A percentile compares a stretch with the other conserved stretches of the same genome.
phyloP scores from a whole-genome alignment of 2,113 vertebrate species.

The Mesoclemmys tuberculata region DNA sequence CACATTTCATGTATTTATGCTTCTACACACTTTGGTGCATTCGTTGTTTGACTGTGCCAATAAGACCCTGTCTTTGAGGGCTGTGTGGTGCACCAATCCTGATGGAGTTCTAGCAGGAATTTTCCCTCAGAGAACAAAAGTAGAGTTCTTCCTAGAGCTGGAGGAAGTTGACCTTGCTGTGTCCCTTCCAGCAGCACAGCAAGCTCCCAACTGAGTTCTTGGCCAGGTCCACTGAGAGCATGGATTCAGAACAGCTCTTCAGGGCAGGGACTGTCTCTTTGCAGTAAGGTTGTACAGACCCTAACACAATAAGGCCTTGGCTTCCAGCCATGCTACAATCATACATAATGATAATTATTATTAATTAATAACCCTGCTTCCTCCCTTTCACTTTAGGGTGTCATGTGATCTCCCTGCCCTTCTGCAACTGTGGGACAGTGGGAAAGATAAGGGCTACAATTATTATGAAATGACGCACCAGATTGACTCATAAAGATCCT shows the following conservation, averaged over 20 bases:
- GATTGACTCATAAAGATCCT: not conserved
- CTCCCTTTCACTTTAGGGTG: not conserved
- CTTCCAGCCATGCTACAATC: not conserved
- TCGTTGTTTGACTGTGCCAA: not conserved
- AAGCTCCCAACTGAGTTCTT: not conserved
- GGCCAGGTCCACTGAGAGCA: not conserved
- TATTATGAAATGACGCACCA: not conserved
- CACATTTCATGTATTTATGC: not conserved
- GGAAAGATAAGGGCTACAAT: not conserved
- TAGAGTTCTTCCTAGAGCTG: not conserved
- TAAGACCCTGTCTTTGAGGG: not conserved
- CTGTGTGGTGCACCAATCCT: rapidly evolving
- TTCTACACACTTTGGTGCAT: not conserved
- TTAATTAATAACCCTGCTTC: not conserved
- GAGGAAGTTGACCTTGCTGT: not conserved
- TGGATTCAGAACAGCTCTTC: not conserved
- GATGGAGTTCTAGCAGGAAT: rapidly evolving
- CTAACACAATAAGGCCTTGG: not conserved
- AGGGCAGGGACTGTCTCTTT: not conserved
- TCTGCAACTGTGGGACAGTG: not conserved
- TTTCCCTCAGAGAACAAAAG: not conserved
- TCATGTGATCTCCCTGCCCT: not conserved
- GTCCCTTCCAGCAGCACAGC: not conserved
- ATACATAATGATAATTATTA: not conserved
- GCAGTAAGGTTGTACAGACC: not conserved